Evolutionary conservation across 2,113 vertebrate genomes (phyloP).

Genomic region (Corythaeola cristata): DNA sequence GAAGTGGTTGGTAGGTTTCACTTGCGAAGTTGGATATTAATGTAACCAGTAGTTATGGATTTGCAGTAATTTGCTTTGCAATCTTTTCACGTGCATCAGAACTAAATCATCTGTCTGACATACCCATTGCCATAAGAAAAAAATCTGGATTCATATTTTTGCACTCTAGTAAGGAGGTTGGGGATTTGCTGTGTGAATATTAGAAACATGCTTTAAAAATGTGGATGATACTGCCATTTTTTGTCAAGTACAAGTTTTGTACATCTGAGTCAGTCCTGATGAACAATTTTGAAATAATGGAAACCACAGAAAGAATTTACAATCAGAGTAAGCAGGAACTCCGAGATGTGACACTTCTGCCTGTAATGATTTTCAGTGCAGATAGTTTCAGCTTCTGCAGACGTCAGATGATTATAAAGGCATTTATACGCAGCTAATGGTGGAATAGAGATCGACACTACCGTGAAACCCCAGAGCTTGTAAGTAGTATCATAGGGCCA

Average conservation of each 20-base stretch:
- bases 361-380: neutral
- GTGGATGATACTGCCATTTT: neutral
- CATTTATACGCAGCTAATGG: neutral
- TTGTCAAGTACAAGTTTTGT: neutral
- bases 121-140: neutral
- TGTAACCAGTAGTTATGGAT: neutral
- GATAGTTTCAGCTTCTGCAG: neutral
- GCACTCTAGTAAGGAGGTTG: neutral
- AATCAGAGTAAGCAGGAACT: neutral
- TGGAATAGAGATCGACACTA: neutral
- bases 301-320: neutral
- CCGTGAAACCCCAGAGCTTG: neutral
- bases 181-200: neutral
- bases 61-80: neutral
- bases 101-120: neutral
- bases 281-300: neutral
- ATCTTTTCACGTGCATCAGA: neutral
- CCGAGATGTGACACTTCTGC: neutral
- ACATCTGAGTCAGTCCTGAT: neutral
- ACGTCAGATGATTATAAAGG: neutral
- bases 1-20: neutral
- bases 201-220: neutral
- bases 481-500: neutral
- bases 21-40: neutral
- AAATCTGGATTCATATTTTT: neutral